Base-by-base conservation (phyloP, 2,113 vertebrate genomes). In the Etheostoma spectabile region DNA sequence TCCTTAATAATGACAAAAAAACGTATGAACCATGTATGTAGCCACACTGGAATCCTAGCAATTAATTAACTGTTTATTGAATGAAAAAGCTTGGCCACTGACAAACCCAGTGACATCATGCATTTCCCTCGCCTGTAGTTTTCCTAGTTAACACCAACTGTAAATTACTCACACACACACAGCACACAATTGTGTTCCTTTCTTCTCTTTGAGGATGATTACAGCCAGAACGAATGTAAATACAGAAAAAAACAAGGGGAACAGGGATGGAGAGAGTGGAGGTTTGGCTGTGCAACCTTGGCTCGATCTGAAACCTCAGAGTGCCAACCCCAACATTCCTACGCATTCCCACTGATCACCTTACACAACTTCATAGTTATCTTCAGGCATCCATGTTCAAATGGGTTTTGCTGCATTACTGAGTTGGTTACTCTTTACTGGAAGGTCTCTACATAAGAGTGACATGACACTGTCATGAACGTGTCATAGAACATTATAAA, bases 291-390 rank as follows among this genome's bases (percentile, higher is more conserved):
- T 61, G 35, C 49, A 24, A n/a, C 8, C 3, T 45, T 45, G 65
- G 59, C 33, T 68, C 49, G 10, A 55, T 74, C 48, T 84, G 33
- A 59, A 80, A 85, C 45, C 56, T 74, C 74, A 73, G 61, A 75
- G 35, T 69, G 66, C 5, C 52, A 61, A 76, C 46, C 22, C 46
- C 16, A 64, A 30, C 8, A n/a, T 67, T 55, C 6, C 14, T 24
- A 0, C 0, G 2, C n/a, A 1, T 61, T 71, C 52, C 38, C 53
- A 14, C 45, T 22, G 8, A 11, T 59, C 48, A 67, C 45, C 57
- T 52, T 16, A 60, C 64, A 79, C 70, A 52, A 68, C 63, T 21
- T 63, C 49, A 68, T 19, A 62, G 14, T 53, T 74, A 70, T 48
- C 59, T 49, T 56, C 61, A 27, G 57, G 62, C 18, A 3, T 16